Evolutionary conservation across 2,888 invertebrate genomes (phyloP).

Genomic region (Troglohyphantes excavatus): DNA sequence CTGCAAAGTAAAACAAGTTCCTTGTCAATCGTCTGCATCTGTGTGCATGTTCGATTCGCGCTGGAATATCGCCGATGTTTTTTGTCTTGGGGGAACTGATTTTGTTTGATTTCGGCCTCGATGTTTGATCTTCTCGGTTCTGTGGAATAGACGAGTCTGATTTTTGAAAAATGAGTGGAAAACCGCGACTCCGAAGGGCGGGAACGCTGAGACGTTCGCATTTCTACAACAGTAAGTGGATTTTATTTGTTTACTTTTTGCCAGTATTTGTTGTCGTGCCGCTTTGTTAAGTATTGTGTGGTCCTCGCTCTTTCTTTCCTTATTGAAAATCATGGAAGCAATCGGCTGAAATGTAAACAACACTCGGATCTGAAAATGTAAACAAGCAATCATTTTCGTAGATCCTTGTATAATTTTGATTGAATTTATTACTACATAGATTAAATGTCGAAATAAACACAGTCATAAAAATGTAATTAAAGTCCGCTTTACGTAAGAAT

Average conservation of each 20-base stretch:
- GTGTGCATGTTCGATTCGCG: neutral
- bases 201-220: slow-evolving; percentile 72
- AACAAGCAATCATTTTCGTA: too few species aligned
- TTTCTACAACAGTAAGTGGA: slow-evolving; percentile 75
- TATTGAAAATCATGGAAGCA: too few species aligned
- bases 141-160: neutral
- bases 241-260: slow-evolving; percentile 17
- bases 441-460: too few species aligned
- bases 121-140: neutral
- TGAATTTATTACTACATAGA: too few species aligned
- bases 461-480: too few species aligned
- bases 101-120: neutral
- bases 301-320: too few species aligned
- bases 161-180: slow-evolving; percentile 60
- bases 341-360: too few species aligned
- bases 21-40: slow-evolving; percentile 34
- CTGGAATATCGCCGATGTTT: neutral
- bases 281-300: too few species aligned
- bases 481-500: too few species aligned
- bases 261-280: too few species aligned
- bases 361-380: too few species aligned
- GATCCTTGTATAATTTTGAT: too few species aligned
- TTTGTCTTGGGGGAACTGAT: neutral
- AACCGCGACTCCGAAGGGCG: slow-evolving; percentile 62
- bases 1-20: slow-evolving; percentile 37